Evolutionary conservation across 2,113 vertebrate species (phyloP), one percentile per base, ranked within the genome.

Genomic region (Acanthisitta chloris): DNA sequence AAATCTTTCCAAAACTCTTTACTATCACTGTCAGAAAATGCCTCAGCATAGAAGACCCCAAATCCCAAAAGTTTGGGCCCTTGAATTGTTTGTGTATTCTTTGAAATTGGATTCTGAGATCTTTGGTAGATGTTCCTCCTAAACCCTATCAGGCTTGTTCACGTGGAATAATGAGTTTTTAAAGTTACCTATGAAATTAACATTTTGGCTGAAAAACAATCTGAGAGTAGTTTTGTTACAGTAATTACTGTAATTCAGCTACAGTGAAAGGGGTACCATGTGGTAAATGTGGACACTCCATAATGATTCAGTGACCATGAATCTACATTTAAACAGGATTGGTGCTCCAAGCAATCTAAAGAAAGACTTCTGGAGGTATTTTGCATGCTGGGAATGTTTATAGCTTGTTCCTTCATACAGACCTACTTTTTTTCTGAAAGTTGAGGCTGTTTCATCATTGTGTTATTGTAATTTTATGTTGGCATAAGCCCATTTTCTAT

Each of bases 381-480:
- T 91, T 82, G 13, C 15, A 28, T 83, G 17, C 40, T 58, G 58
- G 34, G 43, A 77, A 88, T 17, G 23, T 86, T 90, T 88, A 40
- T 24, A 57, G 5, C 16, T 88, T 88, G 14, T 57, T 92, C 66
- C 34, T 76, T 89, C 89, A 52, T 40, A n/a, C 8, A 45, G 40
- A 49, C 24, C 34, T 49, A 10, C 46, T 81, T 86, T 71, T 83
- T 74, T 89, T 8, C 31, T 81, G 67, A 66, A 91, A 66, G 23
- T 40, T 58, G 28, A 20, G 31, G 10, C 19, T 83, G 51, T 81
- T 90, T 83, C 76, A 78, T 78, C 49, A 77, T 28, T 85, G 31
- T 71, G 26, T 80, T 96, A 94, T 76, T 90, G 42, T 85, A 86
- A 91, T 90, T 86, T 90, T 83, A 92, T 94, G 55, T 42, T 73